phyloP scores from a whole-genome alignment of 2,797 vertebrate species.

The Margarornis squamiger region DNA sequence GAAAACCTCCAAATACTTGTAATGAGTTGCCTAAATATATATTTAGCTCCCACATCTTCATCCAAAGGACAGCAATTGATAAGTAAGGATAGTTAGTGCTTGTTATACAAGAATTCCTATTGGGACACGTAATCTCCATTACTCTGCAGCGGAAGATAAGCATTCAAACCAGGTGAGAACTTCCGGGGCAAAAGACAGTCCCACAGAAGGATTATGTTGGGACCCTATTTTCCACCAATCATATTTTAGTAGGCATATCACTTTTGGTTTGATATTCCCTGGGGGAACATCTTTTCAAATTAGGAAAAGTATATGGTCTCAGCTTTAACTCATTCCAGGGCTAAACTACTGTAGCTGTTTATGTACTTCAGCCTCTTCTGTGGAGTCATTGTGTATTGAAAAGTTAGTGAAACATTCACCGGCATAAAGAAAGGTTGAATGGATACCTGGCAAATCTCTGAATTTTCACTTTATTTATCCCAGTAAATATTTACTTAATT shows the following conservation, averaged over 20 bases:
- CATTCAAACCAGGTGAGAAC: neutral
- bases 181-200: neutral
- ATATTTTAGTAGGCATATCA: neutral
- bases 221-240: neutral
- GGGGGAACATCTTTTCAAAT: neutral
- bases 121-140: neutral
- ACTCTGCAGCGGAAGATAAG: neutral
- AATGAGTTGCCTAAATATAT: neutral
- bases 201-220: neutral
- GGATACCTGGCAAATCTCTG: accelerated
- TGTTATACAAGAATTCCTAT: neutral
- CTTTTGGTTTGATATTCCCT: neutral
- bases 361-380: neutral
- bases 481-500: neutral
- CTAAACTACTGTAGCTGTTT: neutral
- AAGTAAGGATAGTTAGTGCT: neutral
- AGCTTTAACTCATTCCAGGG: neutral
- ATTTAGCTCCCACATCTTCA: neutral
- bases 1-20: neutral
- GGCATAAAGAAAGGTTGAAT: neutral
- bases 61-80: neutral
- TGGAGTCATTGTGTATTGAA: neutral
- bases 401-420: neutral
- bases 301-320: neutral
- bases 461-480: neutral